A percentile compares a stretch with the other conserved stretches of the same genome.
Conservation (phyloP, 2,113 vertebrate species). For the Aix galericulata region DNA sequence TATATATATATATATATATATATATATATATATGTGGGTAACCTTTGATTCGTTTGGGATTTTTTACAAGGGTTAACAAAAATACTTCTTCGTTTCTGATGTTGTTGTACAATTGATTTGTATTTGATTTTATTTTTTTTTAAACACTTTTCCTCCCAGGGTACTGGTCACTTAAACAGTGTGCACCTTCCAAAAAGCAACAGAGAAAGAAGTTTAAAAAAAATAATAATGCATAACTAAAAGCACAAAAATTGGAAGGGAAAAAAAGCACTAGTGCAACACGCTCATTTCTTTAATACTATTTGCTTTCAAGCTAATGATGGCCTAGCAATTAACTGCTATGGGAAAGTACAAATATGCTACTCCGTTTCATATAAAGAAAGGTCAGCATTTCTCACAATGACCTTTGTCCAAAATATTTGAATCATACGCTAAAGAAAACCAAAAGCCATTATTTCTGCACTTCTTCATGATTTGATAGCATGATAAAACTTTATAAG, state of each 20-base stretch:
- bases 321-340: not conserved
- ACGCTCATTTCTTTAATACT: not conserved
- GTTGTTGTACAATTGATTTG: not conserved
- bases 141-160: not conserved
- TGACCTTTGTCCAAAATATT: conserved; percentile 17
- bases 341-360: not conserved
- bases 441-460: conserved; percentile 35
- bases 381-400: conserved; percentile 20
- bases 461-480: conserved; percentile 50
- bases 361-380: not conserved
- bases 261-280: not conserved
- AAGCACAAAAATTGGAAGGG: not conserved
- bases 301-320: not conserved
- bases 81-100: not conserved
- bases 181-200: not conserved
- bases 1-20: not conserved
- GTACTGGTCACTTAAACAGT: not conserved
- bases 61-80: not conserved
- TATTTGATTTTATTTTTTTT: not conserved
- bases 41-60: not conserved
- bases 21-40: not conserved
- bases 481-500: conserved; percentile 60
- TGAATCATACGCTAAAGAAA: conserved; percentile 8
- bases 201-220: not conserved
- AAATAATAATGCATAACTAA: not conserved